Evolutionary conservation across 1,140 invertebrate genomes (phyloP), one percentile per base, ranked within the genome.

Genomic region (Phortica variegata): DNA sequence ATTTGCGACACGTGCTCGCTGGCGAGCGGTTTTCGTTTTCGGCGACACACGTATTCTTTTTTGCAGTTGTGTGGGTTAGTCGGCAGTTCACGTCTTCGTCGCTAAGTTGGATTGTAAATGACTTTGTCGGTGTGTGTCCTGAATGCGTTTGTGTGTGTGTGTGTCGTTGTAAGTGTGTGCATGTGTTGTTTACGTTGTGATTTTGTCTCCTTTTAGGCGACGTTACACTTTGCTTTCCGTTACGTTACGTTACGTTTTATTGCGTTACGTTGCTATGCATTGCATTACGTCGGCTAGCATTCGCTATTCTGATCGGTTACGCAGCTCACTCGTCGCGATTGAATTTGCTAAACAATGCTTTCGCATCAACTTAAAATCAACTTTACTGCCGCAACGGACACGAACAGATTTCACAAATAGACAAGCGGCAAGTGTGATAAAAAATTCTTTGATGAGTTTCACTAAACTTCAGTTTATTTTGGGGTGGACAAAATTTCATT

Each of bases 361-460:
- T n/a, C n/a, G n/a, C n/a, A n/a, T 63, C 56, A 63, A 29, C 59
- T 60, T 63, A 63, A 59, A 56, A 50, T 63, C 54, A 54, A 60
- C 50, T 46, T 41, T 41, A 49, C 38, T 54, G 70, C 70, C 66
- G 63, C 66, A 70, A 63, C 69, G 62, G 60, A 58, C 60, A 65
- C 62, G 66, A 65, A 73, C 69, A 70, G 69, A 73, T 73, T 73
- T 73, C 65, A 73, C 69, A 73, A 73, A 69, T 73, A 73, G 69
- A 73, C 69, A 73, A 73, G 60, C 57, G 65, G 58, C 60, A 60
- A 63, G 68, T 73, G 70, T 73, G 69, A 73, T 73, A 70, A 73
- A 73, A 69, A 73, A 73, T 73, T 73, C 69, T 73, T 73, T 73
- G 69, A 73, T 73, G 69, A 73, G 69, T 73, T 73, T 73, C 60